Conservation (phyloP, 2,113 vertebrate genomes). For the Dascyllus trimaculatus region DNA sequence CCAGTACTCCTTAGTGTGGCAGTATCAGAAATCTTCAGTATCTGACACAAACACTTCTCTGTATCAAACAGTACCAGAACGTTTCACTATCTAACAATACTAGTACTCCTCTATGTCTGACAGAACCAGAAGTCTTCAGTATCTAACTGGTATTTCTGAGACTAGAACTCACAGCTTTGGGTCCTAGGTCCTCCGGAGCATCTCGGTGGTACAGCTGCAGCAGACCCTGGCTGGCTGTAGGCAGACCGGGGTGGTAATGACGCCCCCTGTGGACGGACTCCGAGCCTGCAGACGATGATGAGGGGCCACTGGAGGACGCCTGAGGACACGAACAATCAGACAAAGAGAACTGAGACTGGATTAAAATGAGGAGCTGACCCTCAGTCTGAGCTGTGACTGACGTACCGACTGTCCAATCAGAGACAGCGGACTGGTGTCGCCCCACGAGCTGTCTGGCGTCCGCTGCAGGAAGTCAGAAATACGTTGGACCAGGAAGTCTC, state of each 20-base stretch:
- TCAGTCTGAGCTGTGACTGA: conserved; percentile 9
- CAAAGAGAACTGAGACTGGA: neutral
- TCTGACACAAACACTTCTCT: too few relatives aligned
- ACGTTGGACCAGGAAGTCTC: conserved; percentile 95
- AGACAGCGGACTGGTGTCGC: conserved; percentile 48
- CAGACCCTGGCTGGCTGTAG: conserved; percentile 91
- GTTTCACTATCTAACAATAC: too few relatives aligned
- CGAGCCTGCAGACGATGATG: conserved; percentile 52
- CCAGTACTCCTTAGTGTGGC: too few relatives aligned
- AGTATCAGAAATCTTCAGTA: neutral
- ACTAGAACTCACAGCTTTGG: conserved; percentile 87
- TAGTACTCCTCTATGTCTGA: too few relatives aligned
- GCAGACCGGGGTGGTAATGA: conserved; percentile 83
- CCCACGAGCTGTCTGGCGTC: conserved; percentile 87
- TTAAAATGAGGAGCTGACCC: neutral
- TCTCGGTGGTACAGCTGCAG: conserved; percentile 91
- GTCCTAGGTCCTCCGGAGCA: conserved; percentile 86
- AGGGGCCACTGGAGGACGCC: conserved; percentile 64
- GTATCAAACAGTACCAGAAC: neutral
- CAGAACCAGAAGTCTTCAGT: neutral
- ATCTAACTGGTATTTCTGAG: neutral
- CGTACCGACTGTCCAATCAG: conserved; percentile 67
- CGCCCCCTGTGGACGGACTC: conserved; percentile 54
- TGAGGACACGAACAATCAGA: conserved; percentile 14
- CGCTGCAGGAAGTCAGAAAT: conserved; percentile 98